phyloP scores from a whole-genome alignment of 1,140 invertebrate species.

The Drosophila novamexicana region DNA sequence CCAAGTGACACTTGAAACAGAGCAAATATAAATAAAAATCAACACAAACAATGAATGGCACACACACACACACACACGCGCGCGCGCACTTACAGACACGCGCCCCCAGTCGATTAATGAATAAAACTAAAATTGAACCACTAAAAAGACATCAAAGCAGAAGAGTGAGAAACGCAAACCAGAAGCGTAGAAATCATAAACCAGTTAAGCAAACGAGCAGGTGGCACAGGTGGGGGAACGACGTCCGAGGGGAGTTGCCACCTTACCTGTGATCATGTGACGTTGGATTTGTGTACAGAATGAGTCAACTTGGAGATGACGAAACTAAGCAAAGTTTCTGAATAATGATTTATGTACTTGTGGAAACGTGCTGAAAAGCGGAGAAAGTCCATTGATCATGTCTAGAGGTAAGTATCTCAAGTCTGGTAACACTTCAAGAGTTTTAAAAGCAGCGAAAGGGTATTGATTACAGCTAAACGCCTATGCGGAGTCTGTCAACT shows the following conservation, averaged over 20 bases:
- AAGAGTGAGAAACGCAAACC: slow-evolving; percentile 11
- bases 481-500: no score
- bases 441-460: no score
- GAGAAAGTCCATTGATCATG: slow-evolving; percentile 26
- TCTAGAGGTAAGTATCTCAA: neutral
- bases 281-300: slow-evolving; percentile 15
- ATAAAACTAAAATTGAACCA: slow-evolving; percentile 21
- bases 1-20: slow-evolving; percentile 72
- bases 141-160: slow-evolving; percentile 3
- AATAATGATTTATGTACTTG: slow-evolving; percentile 22
- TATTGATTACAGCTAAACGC: no score
- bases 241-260: neutral
- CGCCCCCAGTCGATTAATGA: slow-evolving; percentile 37
- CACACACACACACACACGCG: slow-evolving; percentile 23
- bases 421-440: no score
- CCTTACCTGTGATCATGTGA: slow-evolving; percentile 35
- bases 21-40: slow-evolving; percentile 59
- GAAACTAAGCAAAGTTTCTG: slow-evolving; percentile 12
- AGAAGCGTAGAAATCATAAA: slow-evolving; percentile 24
- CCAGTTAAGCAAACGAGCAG: slow-evolving; percentile 16
- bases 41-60: slow-evolving; percentile 65
- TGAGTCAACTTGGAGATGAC: slow-evolving; percentile 43
- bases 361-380: slow-evolving; percentile 15
- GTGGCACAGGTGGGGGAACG: neutral
- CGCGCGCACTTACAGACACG: slow-evolving; percentile 2